A percentile compares a stretch with the other conserved stretches of the same genome.
phyloP scores from a whole-genome alignment of 2,888 invertebrate genomes.

The Abrostola triplasia region DNA sequence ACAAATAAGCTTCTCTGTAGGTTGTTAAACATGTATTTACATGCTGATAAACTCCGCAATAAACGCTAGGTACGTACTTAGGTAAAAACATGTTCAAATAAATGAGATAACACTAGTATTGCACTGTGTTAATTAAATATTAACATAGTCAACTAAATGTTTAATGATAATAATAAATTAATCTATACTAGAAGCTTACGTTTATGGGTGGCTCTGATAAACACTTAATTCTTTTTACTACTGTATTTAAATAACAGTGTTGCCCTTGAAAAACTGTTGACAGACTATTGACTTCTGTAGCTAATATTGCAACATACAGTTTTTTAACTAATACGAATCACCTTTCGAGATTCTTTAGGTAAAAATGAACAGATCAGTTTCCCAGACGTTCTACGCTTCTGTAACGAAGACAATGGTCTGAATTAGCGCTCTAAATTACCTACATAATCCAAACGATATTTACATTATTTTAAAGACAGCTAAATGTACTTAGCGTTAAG shows the following conservation, averaged over 20 bases:
- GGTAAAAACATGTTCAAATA: constrained; percentile 40
- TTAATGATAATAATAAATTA: constrained; percentile 17
- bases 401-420: too few species aligned
- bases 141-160: not conserved
- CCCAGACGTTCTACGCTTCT: too few species aligned
- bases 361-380: too few species aligned
- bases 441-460: too few species aligned
- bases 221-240: not conserved
- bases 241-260: not conserved
- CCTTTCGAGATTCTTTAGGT: too few species aligned
- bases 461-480: too few species aligned
- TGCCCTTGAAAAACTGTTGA: not conserved
- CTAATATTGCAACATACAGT: not conserved
- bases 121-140: constrained; percentile 9
- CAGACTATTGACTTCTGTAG: not conserved
- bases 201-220: not conserved
- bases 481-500: too few species aligned
- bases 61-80: constrained; percentile 40
- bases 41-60: constrained; percentile 38
- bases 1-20: constrained; percentile 19
- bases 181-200: constrained; percentile 5
- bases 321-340: not conserved
- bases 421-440: too few species aligned
- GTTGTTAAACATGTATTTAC: constrained; percentile 34
- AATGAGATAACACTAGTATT: constrained; percentile 31